Evolutionary conservation across 1,140 invertebrate genomes (phyloP).

Genomic region (Neoseiulus cucumeris): DNA sequence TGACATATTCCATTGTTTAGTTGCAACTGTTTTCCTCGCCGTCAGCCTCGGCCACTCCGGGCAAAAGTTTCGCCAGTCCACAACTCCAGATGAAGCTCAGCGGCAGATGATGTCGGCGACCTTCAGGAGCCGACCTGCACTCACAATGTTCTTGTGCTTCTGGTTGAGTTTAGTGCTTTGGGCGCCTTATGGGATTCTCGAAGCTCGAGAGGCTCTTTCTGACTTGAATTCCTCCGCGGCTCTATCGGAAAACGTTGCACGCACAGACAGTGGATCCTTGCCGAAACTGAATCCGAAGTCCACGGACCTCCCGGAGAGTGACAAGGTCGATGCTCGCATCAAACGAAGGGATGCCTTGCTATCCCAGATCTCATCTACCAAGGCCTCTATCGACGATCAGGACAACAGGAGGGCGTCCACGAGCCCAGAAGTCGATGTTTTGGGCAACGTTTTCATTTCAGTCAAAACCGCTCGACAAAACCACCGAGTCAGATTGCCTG

Average conservation of each 20-base stretch:
- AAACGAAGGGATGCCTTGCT: neutral
- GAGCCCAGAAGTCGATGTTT: neutral
- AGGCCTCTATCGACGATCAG: neutral
- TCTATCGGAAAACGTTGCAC: neutral
- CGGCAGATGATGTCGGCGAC: too few relatives aligned
- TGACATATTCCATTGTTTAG: too few relatives aligned
- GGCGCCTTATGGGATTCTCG: neutral
- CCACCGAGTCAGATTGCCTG: neutral
- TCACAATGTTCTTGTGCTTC: neutral
- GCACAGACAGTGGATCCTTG: neutral
- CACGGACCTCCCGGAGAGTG: neutral
- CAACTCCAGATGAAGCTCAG: too few relatives aligned
- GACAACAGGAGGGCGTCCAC: neutral
- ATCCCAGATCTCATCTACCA: neutral
- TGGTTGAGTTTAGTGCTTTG: neutral
- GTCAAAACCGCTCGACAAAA: neutral
- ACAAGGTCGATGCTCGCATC: neutral
- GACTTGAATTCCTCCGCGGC: neutral
- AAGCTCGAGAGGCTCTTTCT: neutral
- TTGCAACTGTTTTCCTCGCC: too few relatives aligned
- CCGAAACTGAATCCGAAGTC: neutral
- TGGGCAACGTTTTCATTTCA: constrained; percentile 1
- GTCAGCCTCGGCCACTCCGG: too few relatives aligned
- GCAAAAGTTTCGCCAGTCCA: too few relatives aligned
- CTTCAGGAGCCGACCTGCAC: neutral